Evolutionary conservation across 2,888 invertebrate genomes (phyloP).

Genomic region (Acrobasis repandana): DNA sequence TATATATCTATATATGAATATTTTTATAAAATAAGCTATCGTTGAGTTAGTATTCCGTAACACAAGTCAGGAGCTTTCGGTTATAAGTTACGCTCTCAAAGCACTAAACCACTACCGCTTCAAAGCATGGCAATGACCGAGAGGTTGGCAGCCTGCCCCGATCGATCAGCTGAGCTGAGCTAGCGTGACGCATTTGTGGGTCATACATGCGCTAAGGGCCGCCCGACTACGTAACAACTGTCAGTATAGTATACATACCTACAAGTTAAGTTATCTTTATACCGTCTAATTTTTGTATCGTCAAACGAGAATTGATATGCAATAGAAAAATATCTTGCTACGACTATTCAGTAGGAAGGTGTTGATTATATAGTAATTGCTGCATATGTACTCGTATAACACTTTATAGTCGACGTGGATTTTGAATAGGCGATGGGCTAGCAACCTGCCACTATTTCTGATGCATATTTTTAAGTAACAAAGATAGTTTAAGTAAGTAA

Average conservation of each 20-base stretch:
- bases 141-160: slow-evolving; percentile 6
- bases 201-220: background rate
- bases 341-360: background rate
- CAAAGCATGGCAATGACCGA: slow-evolving; percentile 7
- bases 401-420: no score
- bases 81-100: background rate
- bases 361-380: no score
- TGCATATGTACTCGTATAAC: no score
- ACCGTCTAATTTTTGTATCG: background rate
- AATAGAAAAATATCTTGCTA: background rate
- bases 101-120: background rate
- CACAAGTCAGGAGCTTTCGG: no score
- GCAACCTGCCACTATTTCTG: no score
- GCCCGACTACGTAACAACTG: background rate
- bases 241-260: no score
- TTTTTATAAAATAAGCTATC: no score
- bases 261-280: background rate
- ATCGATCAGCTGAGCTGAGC: slow-evolving; percentile 12
- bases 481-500: no score
- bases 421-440: no score
- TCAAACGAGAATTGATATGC: background rate
- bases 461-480: no score
- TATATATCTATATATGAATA: no score
- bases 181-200: slow-evolving; percentile 5
- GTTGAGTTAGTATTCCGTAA: no score